Conservation (phyloP, 2,113 vertebrate species). For the Peromyscus maniculatus region DNA sequence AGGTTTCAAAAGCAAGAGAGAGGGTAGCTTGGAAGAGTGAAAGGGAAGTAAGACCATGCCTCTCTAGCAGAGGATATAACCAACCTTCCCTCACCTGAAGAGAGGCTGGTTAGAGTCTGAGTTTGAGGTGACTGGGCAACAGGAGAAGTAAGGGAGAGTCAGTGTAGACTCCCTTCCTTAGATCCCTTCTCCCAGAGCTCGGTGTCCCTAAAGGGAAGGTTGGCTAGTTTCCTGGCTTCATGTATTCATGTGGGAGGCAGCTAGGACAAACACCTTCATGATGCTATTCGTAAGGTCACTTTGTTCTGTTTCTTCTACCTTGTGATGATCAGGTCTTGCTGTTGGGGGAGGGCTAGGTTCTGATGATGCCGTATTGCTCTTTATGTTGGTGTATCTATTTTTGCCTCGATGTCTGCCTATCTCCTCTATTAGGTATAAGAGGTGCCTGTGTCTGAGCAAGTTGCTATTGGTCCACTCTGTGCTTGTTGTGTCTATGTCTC, state of each 20-base stretch:
- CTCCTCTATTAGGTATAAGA: no score
- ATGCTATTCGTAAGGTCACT: no score
- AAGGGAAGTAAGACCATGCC: slow-evolving; percentile 7
- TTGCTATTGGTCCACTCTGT: no score
- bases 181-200: slow-evolving; percentile 33
- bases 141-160: background rate
- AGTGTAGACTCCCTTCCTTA: background rate
- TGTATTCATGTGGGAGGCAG: slow-evolving; percentile 36
- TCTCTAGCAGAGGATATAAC: background rate
- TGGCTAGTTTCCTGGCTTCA: slow-evolving; percentile 70
- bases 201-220: slow-evolving; percentile 14
- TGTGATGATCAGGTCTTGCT: no score
- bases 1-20: slow-evolving; percentile 39
- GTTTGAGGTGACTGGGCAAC: slow-evolving; percentile 80
- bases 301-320: no score
- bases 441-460: no score
- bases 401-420: no score
- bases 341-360: no score
- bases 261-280: background rate
- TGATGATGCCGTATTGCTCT: no score
- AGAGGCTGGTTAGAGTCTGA: slow-evolving; percentile 55
- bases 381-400: no score
- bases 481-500: no score
- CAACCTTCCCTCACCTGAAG: slow-evolving; percentile 33
- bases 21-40: background rate